Conservation (phyloP, 2,888 invertebrate genomes). For the Campoplex capitator region DNA sequence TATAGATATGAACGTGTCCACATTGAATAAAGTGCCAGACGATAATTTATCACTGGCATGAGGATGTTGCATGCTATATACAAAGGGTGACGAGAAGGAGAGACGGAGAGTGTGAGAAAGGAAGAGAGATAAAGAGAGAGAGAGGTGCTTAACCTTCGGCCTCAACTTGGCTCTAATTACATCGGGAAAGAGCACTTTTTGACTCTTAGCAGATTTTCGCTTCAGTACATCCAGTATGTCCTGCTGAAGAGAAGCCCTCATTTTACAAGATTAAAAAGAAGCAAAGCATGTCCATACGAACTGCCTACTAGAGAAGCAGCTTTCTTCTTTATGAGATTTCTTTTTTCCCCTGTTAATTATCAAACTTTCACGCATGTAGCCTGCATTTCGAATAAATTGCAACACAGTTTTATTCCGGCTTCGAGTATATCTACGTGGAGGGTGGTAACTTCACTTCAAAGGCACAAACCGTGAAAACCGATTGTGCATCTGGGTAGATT, state of each 20-base stretch:
- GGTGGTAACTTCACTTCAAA: conserved; percentile 35
- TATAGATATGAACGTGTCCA: not conserved
- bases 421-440: not conserved
- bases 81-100: conserved; percentile 10
- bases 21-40: conserved; percentile 39
- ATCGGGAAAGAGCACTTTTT: conserved; percentile 57
- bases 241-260: not conserved
- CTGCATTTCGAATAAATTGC: conserved; percentile 28
- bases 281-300: conserved; percentile 1
- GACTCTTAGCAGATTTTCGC: conserved; percentile 57
- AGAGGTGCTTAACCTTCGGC: conserved; percentile 59
- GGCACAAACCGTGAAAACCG: conserved; percentile 34
- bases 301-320: too few species aligned
- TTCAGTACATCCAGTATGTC: conserved; percentile 1
- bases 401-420: conserved; percentile 1
- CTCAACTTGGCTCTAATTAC: conserved; percentile 55
- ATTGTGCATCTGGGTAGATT: conserved; percentile 4
- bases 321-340: conserved; percentile 47
- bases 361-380: conserved; percentile 53
- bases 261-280: conserved; percentile 1
- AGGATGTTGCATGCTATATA: conserved; percentile 46
- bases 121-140: conserved; percentile 25
- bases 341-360: conserved; percentile 50
- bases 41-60: conserved; percentile 58
- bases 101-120: conserved; percentile 1